Evolutionary conservation across 2,797 vertebrate species (phyloP), one percentile per base, ranked within the genome.

Genomic region (Coregonus ussuriensis): DNA sequence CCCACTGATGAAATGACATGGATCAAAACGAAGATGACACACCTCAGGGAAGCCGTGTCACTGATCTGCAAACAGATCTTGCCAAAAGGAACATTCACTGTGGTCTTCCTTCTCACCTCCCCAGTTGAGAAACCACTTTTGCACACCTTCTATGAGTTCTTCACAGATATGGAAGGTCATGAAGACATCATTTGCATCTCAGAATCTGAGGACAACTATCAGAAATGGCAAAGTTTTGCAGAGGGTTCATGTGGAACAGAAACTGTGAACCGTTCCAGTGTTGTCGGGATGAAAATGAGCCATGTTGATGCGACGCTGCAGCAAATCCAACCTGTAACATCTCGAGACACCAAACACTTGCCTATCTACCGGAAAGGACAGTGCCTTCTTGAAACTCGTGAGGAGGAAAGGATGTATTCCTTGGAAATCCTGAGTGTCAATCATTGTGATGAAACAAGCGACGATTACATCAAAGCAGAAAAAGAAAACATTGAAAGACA

Each of bases 281-380:
- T 97, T 53, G 94, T 95, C 75, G 95, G 95, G 0, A 95, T 96
- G 94, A 95, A 93, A 84, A 91, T 96, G 77, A 96, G 94, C 7
- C 95, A 95, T 0, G 3, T 96, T 0, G 90, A 96, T 80, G 90
- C 93, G 7, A 35, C 33, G n/a, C n/a, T 96, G 25, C 94, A 92
- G 15, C 69, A 37, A 0, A 83, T 94, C 81, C 89, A 95, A 77
- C 91, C 91, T 2, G 31, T 85, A 0, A 92, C 85, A 33, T 80
- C 81, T 69, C 62, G 59, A 68, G 14, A 65, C 31, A 80, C 11
- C 1, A 95, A 93, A 77, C 86, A 90, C 1, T 83, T 96, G 73
- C 91, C 95, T 0, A 91, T 94, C 68, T 93, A 90, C 83, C 90
- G 90, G 0, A 88, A 81, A 82, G 94, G 91, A 0, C 76, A 84